Evolutionary conservation across 2,888 invertebrate species (phyloP), one percentile per base, ranked within the genome.

Genomic region (Ptilodon capucinus): DNA sequence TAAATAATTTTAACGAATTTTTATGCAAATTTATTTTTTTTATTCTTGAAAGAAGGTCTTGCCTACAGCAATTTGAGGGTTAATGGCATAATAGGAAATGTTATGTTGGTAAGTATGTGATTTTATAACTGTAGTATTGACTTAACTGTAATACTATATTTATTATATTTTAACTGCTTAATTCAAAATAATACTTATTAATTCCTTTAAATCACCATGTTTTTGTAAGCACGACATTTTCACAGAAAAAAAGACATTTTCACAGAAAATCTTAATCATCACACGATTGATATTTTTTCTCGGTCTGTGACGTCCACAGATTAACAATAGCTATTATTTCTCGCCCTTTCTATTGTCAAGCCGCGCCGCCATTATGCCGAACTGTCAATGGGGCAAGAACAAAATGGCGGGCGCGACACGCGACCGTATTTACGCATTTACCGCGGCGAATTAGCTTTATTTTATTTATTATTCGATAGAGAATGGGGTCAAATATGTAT

Each of bases 351-450:
- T 59, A 66, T 65, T 66, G 68, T 68, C 48, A 52, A 51, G 64
- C 55, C 48, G 68, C 68, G 64, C 55, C 48, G 68, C 68, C 73
- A 72, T 74, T 68, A 68, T 71, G 62, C 49, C 35, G 14, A 57
- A 57, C 73, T 74, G 72, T 76, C 76, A 76, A 65, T 70, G 63
- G 60, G 74, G 70, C 68, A 78, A 74, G 73, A 76, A 64, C 76
- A 84, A 84, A 79, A 84, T 84, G 84, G 84, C 84, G 64, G 68
- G 40, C 54, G 51, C 23, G 71, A 70, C 83, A 83, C 78, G 82
- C 81, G 72, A 79, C 66, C 51, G 30, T 65, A 65, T 74, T 76
- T 71, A 75, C 74, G 66, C 76, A 82, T 77, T 79, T 74, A 56
- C 68, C 48, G 57, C 60, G 48, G 61, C 61, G 61, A 71, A 68